Conservation (phyloP, 2,797 vertebrate genomes). For the Thalassophryne amazonica region DNA sequence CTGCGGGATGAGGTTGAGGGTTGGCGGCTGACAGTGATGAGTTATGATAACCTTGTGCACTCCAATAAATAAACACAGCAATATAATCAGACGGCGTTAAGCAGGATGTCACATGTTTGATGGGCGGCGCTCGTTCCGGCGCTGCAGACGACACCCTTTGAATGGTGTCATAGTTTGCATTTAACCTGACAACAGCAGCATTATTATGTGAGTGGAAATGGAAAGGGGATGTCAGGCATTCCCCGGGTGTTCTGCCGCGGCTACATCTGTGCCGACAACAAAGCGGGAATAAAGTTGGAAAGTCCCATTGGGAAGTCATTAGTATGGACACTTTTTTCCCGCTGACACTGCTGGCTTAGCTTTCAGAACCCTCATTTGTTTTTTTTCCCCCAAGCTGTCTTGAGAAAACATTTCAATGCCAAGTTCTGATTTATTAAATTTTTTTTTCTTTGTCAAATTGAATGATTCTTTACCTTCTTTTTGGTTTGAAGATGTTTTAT, state of each 20-base stretch:
- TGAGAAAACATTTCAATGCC: slow-evolving; percentile 44
- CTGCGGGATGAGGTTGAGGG: background rate
- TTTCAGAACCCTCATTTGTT: slow-evolving; percentile 51
- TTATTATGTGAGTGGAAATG: slow-evolving; percentile 50
- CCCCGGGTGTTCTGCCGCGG: slow-evolving; percentile 28
- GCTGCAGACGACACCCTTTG: background rate
- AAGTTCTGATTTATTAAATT: background rate
- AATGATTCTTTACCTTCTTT: slow-evolving; percentile 22
- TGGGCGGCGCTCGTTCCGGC: too few relatives aligned
- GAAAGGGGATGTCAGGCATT: slow-evolving; percentile 33
- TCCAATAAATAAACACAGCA: slow-evolving; percentile 52
- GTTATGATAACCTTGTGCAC: slow-evolving; percentile 46
- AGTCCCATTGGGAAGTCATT: slow-evolving; percentile 62
- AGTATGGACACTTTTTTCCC: slow-evolving; percentile 53
- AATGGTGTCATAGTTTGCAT: slow-evolving; percentile 43
- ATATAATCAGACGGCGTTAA: slow-evolving; percentile 27
- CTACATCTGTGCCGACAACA: slow-evolving; percentile 31
- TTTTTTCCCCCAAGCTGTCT: slow-evolving; percentile 36
- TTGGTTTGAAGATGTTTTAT: slow-evolving; percentile 11
- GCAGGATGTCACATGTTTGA: slow-evolving; percentile 30
- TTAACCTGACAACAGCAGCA: slow-evolving; percentile 43
- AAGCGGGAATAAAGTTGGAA: slow-evolving; percentile 31
- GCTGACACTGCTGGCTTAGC: slow-evolving; percentile 55
- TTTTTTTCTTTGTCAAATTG: background rate
- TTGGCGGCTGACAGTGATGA: slow-evolving; percentile 20